Conservation (phyloP, 2,113 vertebrate genomes). For the Bujurquina vittata region DNA sequence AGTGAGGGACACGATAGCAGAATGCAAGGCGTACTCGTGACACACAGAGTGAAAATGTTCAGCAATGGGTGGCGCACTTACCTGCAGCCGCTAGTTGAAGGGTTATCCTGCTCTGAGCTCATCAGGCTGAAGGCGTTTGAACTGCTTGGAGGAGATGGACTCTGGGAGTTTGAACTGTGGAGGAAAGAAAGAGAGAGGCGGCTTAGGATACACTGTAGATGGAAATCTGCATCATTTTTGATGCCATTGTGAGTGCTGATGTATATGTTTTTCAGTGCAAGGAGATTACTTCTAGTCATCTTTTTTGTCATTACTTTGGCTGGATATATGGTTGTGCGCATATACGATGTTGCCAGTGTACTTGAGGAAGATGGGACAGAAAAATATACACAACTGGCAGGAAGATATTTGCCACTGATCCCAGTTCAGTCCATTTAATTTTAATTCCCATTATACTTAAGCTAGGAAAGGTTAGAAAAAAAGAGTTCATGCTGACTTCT, state of each 20-base stretch:
- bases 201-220: background rate
- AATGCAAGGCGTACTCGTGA: background rate
- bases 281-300: too few species aligned
- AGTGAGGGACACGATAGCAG: background rate
- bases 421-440: background rate
- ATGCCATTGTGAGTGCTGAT: background rate
- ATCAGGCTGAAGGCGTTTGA: conserved; percentile 88
- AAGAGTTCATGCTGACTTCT: background rate
- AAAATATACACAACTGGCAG: background rate
- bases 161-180: conserved; percentile 83
- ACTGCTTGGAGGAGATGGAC: conserved; percentile 81
- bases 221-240: background rate
- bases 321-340: background rate
- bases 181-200: background rate
- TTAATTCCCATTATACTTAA: background rate
- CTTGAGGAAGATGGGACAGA: background rate
- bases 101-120: conserved; percentile 88
- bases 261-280: background rate
- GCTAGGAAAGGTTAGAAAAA: background rate
- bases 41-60: background rate
- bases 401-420: background rate
- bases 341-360: background rate
- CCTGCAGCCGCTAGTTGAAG: conserved; percentile 91
- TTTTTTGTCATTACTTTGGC: background rate
- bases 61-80: conserved; percentile 57